A percentile compares a stretch with the other conserved stretches of the same genome.
These are phyloP conservation scores for Gnatocerus cornutus DNA, from an alignment of 2,888 invertebrate genomes.

Conservation along the genomic window DNA sequence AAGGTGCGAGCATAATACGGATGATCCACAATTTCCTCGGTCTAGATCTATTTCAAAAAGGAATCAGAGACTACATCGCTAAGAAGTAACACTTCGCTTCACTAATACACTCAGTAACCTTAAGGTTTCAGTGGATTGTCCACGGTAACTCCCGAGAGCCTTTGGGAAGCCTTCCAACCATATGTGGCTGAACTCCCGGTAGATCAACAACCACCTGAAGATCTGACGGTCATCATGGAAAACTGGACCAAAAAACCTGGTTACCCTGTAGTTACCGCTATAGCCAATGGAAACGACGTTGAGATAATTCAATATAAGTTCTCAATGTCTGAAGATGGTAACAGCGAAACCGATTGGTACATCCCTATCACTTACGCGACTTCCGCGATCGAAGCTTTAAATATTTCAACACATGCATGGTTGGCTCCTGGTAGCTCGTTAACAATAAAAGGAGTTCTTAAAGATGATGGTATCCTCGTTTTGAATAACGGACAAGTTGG, in stretches of 20 bases:
- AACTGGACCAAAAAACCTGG: conserved; percentile 77
- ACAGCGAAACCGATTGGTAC: conserved; percentile 65
- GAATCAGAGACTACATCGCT: neutral
- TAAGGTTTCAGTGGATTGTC: neutral
- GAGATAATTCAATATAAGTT: conserved; percentile 51
- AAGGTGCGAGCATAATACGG: conserved; percentile 71
- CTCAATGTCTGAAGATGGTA: conserved; percentile 36
- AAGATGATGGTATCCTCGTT: conserved; percentile 33
- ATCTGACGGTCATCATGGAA: conserved; percentile 69
- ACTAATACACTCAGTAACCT: neutral
- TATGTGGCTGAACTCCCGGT: neutral
- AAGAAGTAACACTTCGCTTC: neutral
- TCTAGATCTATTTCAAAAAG: conserved; percentile 69
- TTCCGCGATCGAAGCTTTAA: conserved; percentile 60
- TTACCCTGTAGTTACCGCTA: conserved; percentile 74
- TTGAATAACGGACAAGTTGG: conserved; percentile 41
- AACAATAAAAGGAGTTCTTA: no score
- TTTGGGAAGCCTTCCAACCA: neutral
- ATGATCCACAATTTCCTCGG: conserved; percentile 79
- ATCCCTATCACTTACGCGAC: conserved; percentile 74
- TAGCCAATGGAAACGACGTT: conserved; percentile 37
- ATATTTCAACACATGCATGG: conserved; percentile 64
- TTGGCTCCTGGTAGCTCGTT: conserved; percentile 53
- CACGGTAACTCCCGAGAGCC: neutral
- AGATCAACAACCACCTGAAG: neutral